These are phyloP conservation scores for Heteronetta atricapilla DNA, from an alignment of 2,113 vertebrate species.

Conservation along the genomic window DNA sequence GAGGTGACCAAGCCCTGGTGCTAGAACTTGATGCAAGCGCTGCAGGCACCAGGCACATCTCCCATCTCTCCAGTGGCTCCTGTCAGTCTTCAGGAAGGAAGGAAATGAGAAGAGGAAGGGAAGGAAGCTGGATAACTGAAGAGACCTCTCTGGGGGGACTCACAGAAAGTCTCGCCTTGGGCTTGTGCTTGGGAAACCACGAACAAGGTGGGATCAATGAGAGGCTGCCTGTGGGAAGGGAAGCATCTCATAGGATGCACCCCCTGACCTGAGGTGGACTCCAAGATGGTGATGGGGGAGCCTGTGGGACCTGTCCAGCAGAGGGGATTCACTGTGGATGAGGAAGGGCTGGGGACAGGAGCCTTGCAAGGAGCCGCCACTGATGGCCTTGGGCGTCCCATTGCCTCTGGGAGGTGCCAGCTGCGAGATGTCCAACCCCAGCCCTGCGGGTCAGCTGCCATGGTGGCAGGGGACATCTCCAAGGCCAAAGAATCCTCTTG, in stretches of 20 bases:
- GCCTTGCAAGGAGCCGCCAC: neutral
- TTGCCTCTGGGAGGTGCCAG: neutral
- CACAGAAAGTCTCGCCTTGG: neutral
- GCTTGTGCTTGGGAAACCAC: neutral
- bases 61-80: neutral
- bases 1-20: neutral
- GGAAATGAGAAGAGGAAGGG: neutral
- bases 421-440: neutral
- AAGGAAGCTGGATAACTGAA: neutral
- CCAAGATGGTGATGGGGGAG: neutral
- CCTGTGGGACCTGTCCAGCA: neutral
- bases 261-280: neutral
- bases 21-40: neutral
- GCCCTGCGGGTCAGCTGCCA: accelerated
- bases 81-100: neutral
- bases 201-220: neutral
- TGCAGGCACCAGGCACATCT: neutral
- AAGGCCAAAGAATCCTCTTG: neutral
- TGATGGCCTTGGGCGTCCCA: neutral
- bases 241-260: neutral
- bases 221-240: neutral
- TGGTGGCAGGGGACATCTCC: neutral
- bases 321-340: accelerated
- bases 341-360: neutral
- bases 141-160: neutral